Conservation (phyloP, 1,140 invertebrate genomes). For the Mercenaria mercenaria region DNA sequence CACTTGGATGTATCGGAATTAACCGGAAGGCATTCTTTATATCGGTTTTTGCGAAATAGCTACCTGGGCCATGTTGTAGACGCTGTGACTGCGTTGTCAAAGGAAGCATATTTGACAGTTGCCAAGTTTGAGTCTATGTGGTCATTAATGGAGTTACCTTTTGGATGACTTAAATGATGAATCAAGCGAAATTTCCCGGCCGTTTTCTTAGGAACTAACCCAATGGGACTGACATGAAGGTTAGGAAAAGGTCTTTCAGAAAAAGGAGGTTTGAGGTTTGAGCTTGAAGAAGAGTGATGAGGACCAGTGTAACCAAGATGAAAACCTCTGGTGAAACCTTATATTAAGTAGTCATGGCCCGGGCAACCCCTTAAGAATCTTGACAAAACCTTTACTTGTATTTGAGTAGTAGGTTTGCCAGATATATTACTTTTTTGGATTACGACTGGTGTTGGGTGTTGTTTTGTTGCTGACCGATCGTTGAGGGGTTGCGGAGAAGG, state of each 20-base stretch:
- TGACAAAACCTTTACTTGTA: background rate
- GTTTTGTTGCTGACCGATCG: background rate
- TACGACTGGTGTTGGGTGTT: background rate
- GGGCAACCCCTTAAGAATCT: background rate
- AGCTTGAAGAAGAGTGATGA: no score
- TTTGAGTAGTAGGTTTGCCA: background rate
- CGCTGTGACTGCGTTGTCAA: conserved; percentile 54
- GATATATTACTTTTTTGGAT: background rate
- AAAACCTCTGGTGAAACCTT: conserved; percentile 13
- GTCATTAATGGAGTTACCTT: conserved; percentile 60
- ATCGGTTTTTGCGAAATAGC: conserved; percentile 60
- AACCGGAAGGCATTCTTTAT: conserved; percentile 60
- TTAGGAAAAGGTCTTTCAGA: background rate
- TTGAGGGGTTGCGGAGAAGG: background rate
- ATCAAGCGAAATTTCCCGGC: conserved; percentile 61
- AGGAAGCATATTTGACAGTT: conserved; percentile 46
- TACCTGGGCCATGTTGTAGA: background rate
- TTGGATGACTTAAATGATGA: conserved; percentile 64
- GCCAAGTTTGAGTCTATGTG: conserved; percentile 5
- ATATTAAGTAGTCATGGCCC: background rate
- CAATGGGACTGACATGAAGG: conserved; percentile 43
- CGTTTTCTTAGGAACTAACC: conserved; percentile 66
- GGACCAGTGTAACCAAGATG: conserved; percentile 13
- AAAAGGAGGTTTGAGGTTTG: conserved; percentile 16
- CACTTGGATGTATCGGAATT: conserved; percentile 38